Conservation (phyloP, 2,113 vertebrate genomes). For the Psittacula cyanocephala region DNA sequence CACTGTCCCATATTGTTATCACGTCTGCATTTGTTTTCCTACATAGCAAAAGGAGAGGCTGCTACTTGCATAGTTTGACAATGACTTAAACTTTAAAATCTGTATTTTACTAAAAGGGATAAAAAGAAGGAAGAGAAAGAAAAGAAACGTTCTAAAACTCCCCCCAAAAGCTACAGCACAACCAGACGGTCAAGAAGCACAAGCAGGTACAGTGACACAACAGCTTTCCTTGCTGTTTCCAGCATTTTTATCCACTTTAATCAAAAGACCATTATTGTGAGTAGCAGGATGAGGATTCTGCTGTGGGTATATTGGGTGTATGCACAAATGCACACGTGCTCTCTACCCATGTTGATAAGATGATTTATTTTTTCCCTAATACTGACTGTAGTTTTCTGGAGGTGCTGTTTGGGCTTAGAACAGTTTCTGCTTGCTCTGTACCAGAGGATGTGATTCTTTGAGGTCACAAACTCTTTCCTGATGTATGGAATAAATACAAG, state of each 20-base stretch:
- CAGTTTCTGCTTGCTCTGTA: background rate
- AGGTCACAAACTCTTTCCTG: background rate
- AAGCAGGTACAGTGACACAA: constrained; percentile 79
- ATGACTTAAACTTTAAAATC: background rate
- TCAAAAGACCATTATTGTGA: background rate
- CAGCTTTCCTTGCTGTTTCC: background rate
- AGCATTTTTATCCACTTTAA: background rate
- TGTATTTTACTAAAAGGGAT: constrained; percentile 77
- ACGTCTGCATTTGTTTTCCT: background rate
- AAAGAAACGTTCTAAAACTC: constrained; percentile 96
- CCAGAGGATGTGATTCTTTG: background rate
- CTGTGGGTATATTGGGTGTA: rapidly evolving
- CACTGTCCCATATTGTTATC: background rate
- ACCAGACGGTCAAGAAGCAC: constrained; percentile 90
- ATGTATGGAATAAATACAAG: background rate
- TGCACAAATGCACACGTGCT: background rate
- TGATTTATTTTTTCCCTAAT: background rate
- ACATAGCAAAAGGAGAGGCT: rapidly evolving
- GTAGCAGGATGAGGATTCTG: background rate
- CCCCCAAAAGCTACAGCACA: constrained; percentile 98
- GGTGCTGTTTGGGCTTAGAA: background rate
- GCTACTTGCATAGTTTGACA: background rate
- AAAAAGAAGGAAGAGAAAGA: constrained; percentile 96
- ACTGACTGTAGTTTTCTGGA: background rate
- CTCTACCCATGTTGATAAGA: rapidly evolving